Conservation (phyloP, 2,888 invertebrate genomes). For the Torymus aiolomorphi region DNA sequence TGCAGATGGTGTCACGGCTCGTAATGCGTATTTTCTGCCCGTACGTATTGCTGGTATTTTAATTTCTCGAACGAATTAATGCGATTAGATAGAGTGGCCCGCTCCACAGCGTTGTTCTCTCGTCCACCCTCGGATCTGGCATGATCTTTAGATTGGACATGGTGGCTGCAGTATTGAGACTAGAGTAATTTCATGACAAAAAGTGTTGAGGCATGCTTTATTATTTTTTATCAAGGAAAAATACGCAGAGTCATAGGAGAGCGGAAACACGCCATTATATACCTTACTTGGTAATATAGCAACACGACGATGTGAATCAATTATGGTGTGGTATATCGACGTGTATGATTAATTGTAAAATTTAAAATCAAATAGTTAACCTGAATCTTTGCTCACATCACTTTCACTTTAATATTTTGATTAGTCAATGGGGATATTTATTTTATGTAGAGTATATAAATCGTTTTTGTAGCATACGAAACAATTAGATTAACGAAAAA, state of each 20-base stretch:
- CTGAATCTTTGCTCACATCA: no score
- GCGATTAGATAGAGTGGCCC: conserved; percentile 45
- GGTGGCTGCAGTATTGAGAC: conserved; percentile 25
- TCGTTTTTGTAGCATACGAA: no score
- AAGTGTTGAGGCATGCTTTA: neutral
- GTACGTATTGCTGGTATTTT: conserved; percentile 28
- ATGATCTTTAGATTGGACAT: neutral
- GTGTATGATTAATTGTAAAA: no score
- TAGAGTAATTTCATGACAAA: conserved; percentile 18
- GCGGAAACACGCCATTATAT: neutral
- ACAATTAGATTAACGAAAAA: no score
- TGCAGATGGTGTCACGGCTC: conserved; percentile 26
- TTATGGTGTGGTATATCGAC: no score
- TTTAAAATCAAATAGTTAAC: no score
- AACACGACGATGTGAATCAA: no score
- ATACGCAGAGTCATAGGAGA: conserved; percentile 29
- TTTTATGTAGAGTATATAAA: no score
- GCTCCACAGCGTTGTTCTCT: neutral
- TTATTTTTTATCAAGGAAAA: conserved; percentile 1
- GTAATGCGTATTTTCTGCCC: conserved; percentile 10
- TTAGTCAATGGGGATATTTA: no score
- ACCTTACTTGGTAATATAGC: neutral
- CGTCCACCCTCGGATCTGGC: neutral
- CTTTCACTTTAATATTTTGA: no score
- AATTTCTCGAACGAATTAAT: conserved; percentile 52